Evolutionary conservation across 2,888 invertebrate genomes (phyloP).

Genomic region (Epistrophe grossulariae): DNA sequence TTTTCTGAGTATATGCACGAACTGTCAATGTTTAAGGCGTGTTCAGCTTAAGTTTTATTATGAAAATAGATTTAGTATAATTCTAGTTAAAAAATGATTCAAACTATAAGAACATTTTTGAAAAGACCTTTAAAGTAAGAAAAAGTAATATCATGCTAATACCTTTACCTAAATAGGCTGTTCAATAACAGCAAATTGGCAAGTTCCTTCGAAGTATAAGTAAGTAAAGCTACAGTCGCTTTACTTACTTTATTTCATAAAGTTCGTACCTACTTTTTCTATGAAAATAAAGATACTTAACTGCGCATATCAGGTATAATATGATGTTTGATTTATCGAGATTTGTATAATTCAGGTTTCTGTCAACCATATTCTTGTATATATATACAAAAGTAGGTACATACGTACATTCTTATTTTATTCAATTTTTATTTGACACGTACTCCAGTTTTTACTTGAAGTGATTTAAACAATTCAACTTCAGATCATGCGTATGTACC

Average conservation of each 20-base stretch:
- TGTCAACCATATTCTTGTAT: neutral
- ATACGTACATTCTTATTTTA: constrained; percentile 2
- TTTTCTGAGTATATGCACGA: too few relatives aligned
- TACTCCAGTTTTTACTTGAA: constrained; percentile 53
- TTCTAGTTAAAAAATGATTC: too few relatives aligned
- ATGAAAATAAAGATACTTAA: neutral
- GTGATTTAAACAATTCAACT: constrained; percentile 49
- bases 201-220: too few relatives aligned
- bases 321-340: neutral
- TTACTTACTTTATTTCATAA: neutral
- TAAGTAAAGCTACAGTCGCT: too few relatives aligned
- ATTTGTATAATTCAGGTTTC: constrained; percentile 11
- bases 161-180: too few relatives aligned
- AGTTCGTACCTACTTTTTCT: neutral
- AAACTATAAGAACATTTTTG: too few relatives aligned
- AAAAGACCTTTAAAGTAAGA: too few relatives aligned
- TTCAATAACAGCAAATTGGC: too few relatives aligned
- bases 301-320: neutral
- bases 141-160: too few relatives aligned
- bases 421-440: constrained; percentile 60
- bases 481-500: constrained; percentile 1
- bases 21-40: too few relatives aligned
- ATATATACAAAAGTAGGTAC: neutral
- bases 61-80: too few relatives aligned
- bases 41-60: too few relatives aligned